phyloP scores from a whole-genome alignment of 2,113 vertebrate genomes.

The Tor tambroides region DNA sequence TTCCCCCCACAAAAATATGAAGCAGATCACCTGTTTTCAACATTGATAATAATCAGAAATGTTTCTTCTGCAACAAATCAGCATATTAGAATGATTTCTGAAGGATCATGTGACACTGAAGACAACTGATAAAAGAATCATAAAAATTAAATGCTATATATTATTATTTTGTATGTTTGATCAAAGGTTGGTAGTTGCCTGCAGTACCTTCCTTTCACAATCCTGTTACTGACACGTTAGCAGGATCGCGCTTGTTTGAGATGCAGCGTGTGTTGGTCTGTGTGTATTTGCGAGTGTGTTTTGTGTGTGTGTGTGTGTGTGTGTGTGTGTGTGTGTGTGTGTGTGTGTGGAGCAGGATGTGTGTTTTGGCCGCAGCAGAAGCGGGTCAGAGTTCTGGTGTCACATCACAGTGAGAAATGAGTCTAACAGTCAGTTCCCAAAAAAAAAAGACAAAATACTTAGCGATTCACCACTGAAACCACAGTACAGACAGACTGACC shows the following conservation, averaged over 20 bases:
- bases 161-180: no score
- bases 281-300: background rate
- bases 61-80: no score
- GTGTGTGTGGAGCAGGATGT: background rate
- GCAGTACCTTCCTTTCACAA: background rate
- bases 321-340: no score
- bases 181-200: no score
- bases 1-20: no score
- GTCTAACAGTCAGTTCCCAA: conserved; percentile 47
- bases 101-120: background rate
- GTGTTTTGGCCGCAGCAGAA: conserved; percentile 17
- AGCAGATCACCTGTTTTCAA: no score
- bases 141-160: no score
- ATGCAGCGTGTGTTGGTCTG: background rate
- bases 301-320: no score
- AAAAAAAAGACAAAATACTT: conserved; percentile 50
- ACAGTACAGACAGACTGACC: conserved; percentile 34
- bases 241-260: background rate
- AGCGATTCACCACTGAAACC: conserved; percentile 39
- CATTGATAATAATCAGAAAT: no score
- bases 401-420: conserved; percentile 47
- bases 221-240: background rate
- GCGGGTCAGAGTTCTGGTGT: conserved; percentile 35
- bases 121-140: background rate
- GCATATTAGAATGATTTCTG: background rate